A percentile compares a stretch with the other conserved stretches of the same genome.
phyloP scores from a whole-genome alignment of 2,113 vertebrate genomes.

The Zapornia atra region DNA sequence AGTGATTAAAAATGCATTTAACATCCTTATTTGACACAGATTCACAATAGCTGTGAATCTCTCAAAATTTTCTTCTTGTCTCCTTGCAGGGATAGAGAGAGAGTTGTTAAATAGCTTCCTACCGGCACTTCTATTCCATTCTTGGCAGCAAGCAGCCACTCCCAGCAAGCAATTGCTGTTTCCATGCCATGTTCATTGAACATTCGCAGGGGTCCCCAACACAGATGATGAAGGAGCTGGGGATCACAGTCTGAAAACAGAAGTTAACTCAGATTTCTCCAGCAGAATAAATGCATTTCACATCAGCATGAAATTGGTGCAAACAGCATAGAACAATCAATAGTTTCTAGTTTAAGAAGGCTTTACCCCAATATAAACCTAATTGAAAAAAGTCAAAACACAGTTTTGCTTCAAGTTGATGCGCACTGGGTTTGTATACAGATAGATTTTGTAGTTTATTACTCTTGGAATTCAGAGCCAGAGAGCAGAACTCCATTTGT shows the following conservation, averaged over 20 bases:
- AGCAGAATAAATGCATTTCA: conserved; percentile 1
- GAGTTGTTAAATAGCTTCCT: conserved; percentile 24
- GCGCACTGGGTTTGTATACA: background rate
- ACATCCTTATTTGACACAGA: background rate
- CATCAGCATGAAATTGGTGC: background rate
- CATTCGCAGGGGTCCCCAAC: conserved; percentile 95
- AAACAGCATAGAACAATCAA: background rate
- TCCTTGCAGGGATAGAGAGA: background rate
- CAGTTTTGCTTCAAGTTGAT: background rate
- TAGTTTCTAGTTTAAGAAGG: background rate
- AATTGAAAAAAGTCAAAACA: background rate
- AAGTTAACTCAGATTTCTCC: conserved; percentile 17
- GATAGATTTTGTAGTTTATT: background rate
- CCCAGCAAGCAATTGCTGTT: conserved; percentile 96
- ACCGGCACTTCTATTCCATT: conserved; percentile 94
- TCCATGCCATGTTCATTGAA: conserved; percentile 96
- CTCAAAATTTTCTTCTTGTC: background rate
- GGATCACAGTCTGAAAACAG: conserved; percentile 87
- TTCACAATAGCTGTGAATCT: background rate
- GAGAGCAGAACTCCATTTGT: background rate
- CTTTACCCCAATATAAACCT: background rate
- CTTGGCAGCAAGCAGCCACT: conserved; percentile 95
- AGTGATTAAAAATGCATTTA: background rate
- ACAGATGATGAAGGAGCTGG: conserved; percentile 92
- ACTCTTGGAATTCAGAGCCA: background rate